Evolutionary conservation across 2,888 invertebrate genomes (phyloP).

Genomic region (Plebejus argus): DNA sequence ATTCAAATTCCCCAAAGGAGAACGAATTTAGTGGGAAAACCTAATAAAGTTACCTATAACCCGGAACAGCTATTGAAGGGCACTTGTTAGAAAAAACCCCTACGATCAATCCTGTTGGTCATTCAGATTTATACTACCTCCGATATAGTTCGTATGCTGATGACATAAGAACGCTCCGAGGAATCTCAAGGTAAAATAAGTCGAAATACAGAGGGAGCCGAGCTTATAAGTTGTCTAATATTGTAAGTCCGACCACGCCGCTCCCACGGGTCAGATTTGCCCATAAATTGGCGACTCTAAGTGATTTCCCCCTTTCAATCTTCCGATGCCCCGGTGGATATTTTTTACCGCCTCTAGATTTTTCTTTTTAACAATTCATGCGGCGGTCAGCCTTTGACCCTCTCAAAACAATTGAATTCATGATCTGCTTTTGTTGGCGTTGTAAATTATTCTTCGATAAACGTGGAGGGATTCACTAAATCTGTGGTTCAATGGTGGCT

Average conservation of each 20-base stretch:
- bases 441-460: background rate
- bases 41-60: constrained; percentile 28
- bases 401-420: constrained; percentile 26
- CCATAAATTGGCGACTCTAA: constrained; percentile 76
- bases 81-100: constrained; percentile 42
- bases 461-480: background rate
- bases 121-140: background rate
- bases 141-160: background rate
- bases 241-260: constrained; percentile 76
- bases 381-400: constrained; percentile 28
- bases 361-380: constrained; percentile 40
- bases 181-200: background rate
- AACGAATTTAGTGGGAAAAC: constrained; percentile 13
- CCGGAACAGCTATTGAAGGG: constrained; percentile 29
- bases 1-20: background rate
- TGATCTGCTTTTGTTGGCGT: constrained; percentile 21
- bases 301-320: constrained; percentile 79
- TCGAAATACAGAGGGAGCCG: constrained; percentile 37
- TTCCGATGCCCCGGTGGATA: constrained; percentile 72
- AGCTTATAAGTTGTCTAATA: constrained; percentile 75
- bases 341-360: constrained; percentile 56
- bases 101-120: constrained; percentile 50
- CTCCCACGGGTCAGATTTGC: constrained; percentile 74
- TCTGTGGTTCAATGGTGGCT: background rate
- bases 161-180: background rate